These are phyloP conservation scores for Sialia sialis DNA, from an alignment of 2,113 vertebrate genomes.

Conservation along the genomic window DNA sequence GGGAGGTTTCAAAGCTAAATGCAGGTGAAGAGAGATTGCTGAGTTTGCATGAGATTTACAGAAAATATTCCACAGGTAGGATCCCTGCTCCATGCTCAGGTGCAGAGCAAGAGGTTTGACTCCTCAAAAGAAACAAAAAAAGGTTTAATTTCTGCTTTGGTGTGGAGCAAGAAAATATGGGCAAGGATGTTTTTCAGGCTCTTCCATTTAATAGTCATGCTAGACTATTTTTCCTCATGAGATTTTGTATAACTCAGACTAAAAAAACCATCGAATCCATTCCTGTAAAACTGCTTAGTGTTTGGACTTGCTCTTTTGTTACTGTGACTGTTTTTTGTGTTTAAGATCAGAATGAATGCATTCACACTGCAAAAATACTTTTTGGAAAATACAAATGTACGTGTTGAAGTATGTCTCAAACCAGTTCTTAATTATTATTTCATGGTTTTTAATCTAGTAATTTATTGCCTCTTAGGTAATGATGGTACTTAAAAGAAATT, in stretches of 20 bases:
- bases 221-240: background rate
- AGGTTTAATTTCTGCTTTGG: background rate
- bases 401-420: background rate
- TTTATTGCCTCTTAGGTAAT: constrained; percentile 58
- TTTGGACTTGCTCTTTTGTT: background rate
- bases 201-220: background rate
- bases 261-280: background rate
- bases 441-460: constrained; percentile 48
- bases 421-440: constrained; percentile 6
- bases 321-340: background rate
- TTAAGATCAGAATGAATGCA: background rate
- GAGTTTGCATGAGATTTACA: background rate
- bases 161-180: background rate
- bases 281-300: background rate
- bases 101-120: background rate
- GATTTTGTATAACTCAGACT: background rate
- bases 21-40: background rate
- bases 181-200: background rate
- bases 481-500: constrained; percentile 29
- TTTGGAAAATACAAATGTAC: background rate
- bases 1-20: background rate
- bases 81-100: background rate
- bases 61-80: background rate
- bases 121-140: background rate
- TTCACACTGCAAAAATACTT: background rate